Evolutionary conservation across 92 coral and sea anemone species (phyloP), one percentile per base, ranked within the genome.

Genomic region (Phymanthus crucifer): DNA sequence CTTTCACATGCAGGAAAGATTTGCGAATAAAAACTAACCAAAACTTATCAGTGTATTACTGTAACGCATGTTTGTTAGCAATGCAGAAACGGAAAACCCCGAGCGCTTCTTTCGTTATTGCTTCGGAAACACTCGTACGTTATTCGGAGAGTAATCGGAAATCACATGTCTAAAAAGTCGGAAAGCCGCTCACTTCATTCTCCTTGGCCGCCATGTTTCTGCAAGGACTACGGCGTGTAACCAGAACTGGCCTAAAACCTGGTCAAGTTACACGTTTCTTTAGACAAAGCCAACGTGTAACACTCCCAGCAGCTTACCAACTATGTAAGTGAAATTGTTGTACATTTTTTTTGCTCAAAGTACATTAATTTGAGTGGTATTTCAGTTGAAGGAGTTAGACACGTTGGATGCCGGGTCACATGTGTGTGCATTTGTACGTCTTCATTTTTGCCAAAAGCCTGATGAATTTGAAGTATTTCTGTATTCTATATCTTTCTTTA

Each of bases 171-270:
- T 37, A 31, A 46, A 70, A 70, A 33, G 29, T 72, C 84, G 72
- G 83, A 40, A 86, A 70, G 75, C 89, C 80, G 86, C 86, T 82
- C 79, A 73, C 73, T 61, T 82, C 86, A 29, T 71, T 74, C 86
- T 91, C 87, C 97, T 88, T 87, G 84, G 88, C 91, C 97, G 97
- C 98, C 97, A 94, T 94, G 98, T 94, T 94, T 93, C 94, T 83
- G 71, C 90, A 94, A 73, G 90, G 94, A 74, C 45, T 94, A 86
- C 93, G 98, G 90, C 88, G 97, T 78, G 98, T 91, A 85, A 89
- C 97, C 70, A 92, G 94, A 78, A 79, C 97, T 89, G 97, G 94
- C 78, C 71, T 83, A 36, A 92, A 86, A 90, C 88, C 93, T 73
- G 90, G 84, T 76, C 87, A 90, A 78, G 83, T 83, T 65, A 83